A percentile compares a stretch with the other conserved stretches of the same genome.
Evolutionary conservation across 2,888 invertebrate genomes (phyloP).

Genomic region (Cylloceria caligata): DNA sequence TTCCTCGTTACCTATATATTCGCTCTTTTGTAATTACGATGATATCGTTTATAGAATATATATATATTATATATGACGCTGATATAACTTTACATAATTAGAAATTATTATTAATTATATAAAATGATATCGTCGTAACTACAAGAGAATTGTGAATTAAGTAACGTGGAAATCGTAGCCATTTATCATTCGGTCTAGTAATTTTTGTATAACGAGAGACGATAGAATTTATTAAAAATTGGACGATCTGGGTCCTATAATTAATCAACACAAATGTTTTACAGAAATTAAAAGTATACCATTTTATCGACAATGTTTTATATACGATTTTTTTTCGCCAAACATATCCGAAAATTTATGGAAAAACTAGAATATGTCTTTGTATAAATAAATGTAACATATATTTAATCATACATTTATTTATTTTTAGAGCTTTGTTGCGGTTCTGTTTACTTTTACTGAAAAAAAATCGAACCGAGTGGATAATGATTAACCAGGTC

Average conservation of each 20-base stretch:
- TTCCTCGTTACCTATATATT: not conserved
- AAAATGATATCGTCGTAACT: conserved; percentile 20
- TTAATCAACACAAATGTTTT: no score
- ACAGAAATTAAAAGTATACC: no score
- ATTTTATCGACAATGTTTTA: no score
- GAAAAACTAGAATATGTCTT: not conserved
- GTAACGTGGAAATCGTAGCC: not conserved
- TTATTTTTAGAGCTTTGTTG: no score
- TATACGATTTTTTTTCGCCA: no score
- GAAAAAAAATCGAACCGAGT: not conserved
- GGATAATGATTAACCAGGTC: not conserved
- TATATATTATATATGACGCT: no score
- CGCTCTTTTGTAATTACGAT: not conserved
- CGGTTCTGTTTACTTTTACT: not conserved
- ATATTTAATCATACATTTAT: not conserved
- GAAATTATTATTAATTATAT: no score
- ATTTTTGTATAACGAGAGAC: not conserved
- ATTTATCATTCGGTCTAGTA: not conserved
- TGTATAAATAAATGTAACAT: no score
- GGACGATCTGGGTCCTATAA: not conserved
- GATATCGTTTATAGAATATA: no score
- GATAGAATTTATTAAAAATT: not conserved
- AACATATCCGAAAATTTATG: not conserved
- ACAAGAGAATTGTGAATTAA: not conserved
- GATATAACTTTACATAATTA: no score